Base-by-base conservation (phyloP, 1,140 invertebrate species). In the Thalassaphorura encarpata region DNA sequence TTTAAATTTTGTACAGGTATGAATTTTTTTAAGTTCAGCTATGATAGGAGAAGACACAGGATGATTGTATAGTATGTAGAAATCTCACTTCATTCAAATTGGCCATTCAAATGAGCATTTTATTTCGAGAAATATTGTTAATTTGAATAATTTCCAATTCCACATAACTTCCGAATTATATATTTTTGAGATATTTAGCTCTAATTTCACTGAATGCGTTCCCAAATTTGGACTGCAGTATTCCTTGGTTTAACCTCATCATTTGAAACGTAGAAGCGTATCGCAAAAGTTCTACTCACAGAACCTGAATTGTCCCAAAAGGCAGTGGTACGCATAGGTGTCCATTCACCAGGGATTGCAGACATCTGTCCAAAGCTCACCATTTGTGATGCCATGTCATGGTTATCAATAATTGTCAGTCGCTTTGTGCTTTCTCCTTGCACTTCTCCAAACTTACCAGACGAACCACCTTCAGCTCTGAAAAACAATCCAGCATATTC, bases 401-500 rank as follows among this genome's bases (percentile, higher is more conserved):
- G 33, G n/a, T 36, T 11, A 36, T 36, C 33, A n/a, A 36, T 36
- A 36, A 11, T n/a, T 11, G 33, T 36, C 33, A 36, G 33, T 11
- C 33, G 33, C n/a, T 11, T 11, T n/a, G 33, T n/a, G n/a, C 33
- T 36, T 11, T 11, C 33, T 31, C 1, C 4, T 27, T 52, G 50
- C 16, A 24, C 21, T 52, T 39, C 3, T 1, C 31, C 31, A 13
- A 39, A 52, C 4, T 1, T 8, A 1, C n/a, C 40, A 4, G 51
- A 4, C 23, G n/a, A 15, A 23, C 40, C 51, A 13, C 51, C 51
- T 13, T 13, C 39, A 11, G 26, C 41, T 5, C 51, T 5, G 19
- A 53, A 53, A 19, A 53, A 53, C 3, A 53, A n/a, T 8, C 51
- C 51, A n/a, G 40, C 51, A 21, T 53, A 53, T 6, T 0, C 13